Conservation (phyloP, 2,888 invertebrate species). For the Tuta absoluta region DNA sequence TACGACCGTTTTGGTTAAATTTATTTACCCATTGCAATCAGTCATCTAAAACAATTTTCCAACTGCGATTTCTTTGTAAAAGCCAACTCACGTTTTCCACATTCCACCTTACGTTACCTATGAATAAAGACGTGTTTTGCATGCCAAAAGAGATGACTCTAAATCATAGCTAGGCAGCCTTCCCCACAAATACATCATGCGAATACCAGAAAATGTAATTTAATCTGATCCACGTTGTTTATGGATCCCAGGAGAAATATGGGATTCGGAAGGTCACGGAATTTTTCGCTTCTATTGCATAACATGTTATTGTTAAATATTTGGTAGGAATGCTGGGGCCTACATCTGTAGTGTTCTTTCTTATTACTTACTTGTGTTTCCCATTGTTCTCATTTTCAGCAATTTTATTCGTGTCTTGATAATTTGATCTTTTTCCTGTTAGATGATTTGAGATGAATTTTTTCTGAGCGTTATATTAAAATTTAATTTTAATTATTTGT, state of each 20-base stretch:
- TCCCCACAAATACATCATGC: slow-evolving; percentile 33
- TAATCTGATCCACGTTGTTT: slow-evolving; percentile 46
- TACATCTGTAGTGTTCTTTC: background rate
- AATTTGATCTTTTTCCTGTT: too few relatives aligned
- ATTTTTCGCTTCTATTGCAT: slow-evolving; percentile 41
- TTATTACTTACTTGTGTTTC: too few relatives aligned
- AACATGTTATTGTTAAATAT: slow-evolving; percentile 28
- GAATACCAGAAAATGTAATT: slow-evolving; percentile 45
- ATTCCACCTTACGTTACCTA: background rate
- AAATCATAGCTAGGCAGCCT: slow-evolving; percentile 29
- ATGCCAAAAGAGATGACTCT: slow-evolving; percentile 12
- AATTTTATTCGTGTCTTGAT: too few relatives aligned
- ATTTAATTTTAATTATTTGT: too few relatives aligned
- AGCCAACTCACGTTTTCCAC: background rate
- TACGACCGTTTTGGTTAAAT: slow-evolving; percentile 11
- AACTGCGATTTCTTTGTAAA: slow-evolving; percentile 13
- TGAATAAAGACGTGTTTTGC: slow-evolving; percentile 6
- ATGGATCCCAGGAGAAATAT: slow-evolving; percentile 42
- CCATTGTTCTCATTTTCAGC: background rate
- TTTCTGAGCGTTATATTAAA: too few relatives aligned
- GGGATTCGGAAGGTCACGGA: slow-evolving; percentile 31
- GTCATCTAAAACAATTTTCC: slow-evolving; percentile 11
- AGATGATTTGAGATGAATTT: too few relatives aligned
- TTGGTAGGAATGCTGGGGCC: slow-evolving; percentile 12
- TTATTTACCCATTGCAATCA: slow-evolving; percentile 16